phyloP scores from a whole-genome alignment of 2,888 invertebrate genomes.

The Diarsia brunnea region DNA sequence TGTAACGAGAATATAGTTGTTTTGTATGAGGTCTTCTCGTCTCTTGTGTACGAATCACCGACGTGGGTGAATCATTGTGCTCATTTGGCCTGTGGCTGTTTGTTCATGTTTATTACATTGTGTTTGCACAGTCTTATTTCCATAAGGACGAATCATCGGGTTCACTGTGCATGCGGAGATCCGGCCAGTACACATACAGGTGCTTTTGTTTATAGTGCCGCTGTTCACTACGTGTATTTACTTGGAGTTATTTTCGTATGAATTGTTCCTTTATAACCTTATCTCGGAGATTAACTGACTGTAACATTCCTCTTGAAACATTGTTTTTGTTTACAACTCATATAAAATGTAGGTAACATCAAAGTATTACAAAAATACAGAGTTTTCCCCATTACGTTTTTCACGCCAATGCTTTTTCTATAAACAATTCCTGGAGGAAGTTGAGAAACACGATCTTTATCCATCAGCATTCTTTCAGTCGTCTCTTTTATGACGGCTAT shows the following conservation, averaged over 20 bases:
- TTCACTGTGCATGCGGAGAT: constrained; percentile 61
- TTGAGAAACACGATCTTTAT: constrained; percentile 51
- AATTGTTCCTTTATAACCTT: constrained; percentile 36
- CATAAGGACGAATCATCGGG: constrained; percentile 72
- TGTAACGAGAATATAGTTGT: constrained; percentile 54
- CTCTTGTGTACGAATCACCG: constrained; percentile 53
- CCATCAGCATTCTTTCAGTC: constrained; percentile 48
- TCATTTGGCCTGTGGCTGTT: constrained; percentile 76
- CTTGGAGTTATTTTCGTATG: constrained; percentile 44
- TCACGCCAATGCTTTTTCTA: constrained; percentile 42
- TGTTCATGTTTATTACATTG: constrained; percentile 75
- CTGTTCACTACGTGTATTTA: constrained; percentile 38
- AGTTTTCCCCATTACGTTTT: constrained; percentile 42
- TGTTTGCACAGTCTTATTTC: constrained; percentile 72
- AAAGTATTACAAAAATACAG: constrained; percentile 33
- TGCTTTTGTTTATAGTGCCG: constrained; percentile 47
- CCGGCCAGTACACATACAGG: constrained; percentile 45
- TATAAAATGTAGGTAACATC: constrained; percentile 13
- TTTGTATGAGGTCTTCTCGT: constrained; percentile 50
- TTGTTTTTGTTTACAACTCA: constrained; percentile 39
- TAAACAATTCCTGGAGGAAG: constrained; percentile 45
- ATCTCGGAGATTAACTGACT: constrained; percentile 40
- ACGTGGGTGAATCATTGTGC: constrained; percentile 76
- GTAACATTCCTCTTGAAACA: constrained; percentile 24
- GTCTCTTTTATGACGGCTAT: constrained; percentile 49